Base-by-base conservation (phyloP, 1,140 invertebrate species). In the Leptopilina clavipes region DNA sequence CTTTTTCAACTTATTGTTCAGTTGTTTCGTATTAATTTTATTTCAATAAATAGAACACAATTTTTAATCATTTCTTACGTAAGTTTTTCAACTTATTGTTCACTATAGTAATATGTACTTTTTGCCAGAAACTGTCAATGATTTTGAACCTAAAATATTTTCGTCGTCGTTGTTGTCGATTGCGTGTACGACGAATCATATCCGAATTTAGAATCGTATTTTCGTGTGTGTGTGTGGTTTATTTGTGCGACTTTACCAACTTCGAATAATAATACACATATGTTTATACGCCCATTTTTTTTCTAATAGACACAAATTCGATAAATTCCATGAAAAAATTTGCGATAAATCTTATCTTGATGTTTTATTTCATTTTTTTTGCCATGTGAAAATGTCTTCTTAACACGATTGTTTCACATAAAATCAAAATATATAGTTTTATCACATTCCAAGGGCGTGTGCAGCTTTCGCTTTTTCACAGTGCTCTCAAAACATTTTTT, bases 401-500 rank as follows among this genome's bases (percentile, higher is more conserved):
- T 48, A 48, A 48, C 14, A 14, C 45, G 14, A 48, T 48, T 48
- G 45, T 48, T 48, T 48, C 45, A 14, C 45, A n/a, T 48, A 48
- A 48, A 48, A 12, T 48, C 45, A 48, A 48, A 48, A n/a, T n/a
- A 48, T 48, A n/a, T 3, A 48, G 45, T 48, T 48, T 48, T 48
- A 48, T 48, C 14, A 48, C 14, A 48, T 12, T 44, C 11, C 9
- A 44, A 31, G 25, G 43, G n/a, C n/a, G 43, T 6, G 43, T 1
- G 8, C 11, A 44, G 11, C 11, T 48, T 48, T 48, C 14, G 14
- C 14, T 48, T 14, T 48, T 48, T 14, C 45, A 48, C 11, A 48
- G 14, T 12, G 12, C 45, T 48, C 45, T 48, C n/a, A 48, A 48
- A 48, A 48, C 12, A n/a, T n/a, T 12, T 12, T 48, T 48, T 48